Evolutionary conservation across 1,140 invertebrate genomes (phyloP).

Genomic region (Hyphantria cunea): DNA sequence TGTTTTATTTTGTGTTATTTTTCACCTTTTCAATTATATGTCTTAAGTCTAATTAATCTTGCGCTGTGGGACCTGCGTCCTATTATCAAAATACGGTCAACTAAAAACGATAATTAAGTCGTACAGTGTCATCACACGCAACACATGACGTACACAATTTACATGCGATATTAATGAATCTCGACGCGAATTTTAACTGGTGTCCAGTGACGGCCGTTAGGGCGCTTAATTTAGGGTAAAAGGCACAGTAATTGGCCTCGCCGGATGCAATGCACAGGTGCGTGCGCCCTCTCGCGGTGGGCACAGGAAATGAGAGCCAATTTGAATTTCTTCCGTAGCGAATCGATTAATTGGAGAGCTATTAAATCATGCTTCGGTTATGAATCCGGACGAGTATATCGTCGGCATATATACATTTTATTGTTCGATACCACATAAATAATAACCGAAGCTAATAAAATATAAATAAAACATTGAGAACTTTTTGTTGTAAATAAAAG

Average conservation of each 20-base stretch:
- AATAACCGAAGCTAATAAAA: conserved; percentile 12
- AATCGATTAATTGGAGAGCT: conserved; percentile 63
- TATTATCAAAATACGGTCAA: conserved; percentile 10
- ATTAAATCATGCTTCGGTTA: conserved; percentile 37
- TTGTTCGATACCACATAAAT: conserved; percentile 7
- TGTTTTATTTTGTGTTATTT: too few relatives aligned
- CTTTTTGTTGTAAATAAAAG: too few relatives aligned
- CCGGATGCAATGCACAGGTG: conserved; percentile 71
- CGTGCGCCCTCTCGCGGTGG: conserved; percentile 58
- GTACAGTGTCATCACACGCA: conserved; percentile 23
- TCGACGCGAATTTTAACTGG: conserved; percentile 50
- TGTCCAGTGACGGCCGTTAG: conserved; percentile 64
- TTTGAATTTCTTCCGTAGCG: conserved; percentile 67
- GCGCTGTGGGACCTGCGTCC: too few relatives aligned
- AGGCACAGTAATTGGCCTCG: conserved; percentile 66
- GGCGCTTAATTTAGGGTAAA: conserved; percentile 68
- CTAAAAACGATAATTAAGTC: conserved; percentile 23
- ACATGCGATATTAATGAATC: conserved; percentile 53
- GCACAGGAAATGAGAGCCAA: conserved; percentile 63
- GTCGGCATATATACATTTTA: conserved; percentile 16
- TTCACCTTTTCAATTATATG: too few relatives aligned
- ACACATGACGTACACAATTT: conserved; percentile 32
- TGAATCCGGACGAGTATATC: conserved; percentile 23
- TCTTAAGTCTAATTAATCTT: too few relatives aligned
- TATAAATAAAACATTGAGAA: conserved; percentile 3